Base-by-base conservation (phyloP, 2,797 vertebrate genomes). In the Scolopax bukidnonensis region DNA sequence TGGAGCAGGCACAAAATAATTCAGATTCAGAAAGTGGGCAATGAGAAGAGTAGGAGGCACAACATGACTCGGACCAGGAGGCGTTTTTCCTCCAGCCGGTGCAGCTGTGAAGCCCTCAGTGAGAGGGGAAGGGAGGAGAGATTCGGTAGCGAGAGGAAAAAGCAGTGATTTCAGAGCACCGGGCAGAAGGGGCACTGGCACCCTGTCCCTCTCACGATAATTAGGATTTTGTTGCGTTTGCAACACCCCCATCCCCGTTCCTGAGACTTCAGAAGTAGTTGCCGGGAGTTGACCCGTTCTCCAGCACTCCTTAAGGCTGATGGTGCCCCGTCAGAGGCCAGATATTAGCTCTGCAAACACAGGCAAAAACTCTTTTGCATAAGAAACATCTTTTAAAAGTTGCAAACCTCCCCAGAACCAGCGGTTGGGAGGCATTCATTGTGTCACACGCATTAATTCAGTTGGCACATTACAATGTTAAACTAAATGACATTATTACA, bases 401-500 rank as follows among this genome's bases (percentile, higher is more conserved):
- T 98, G 97, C 91, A 96, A 97, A 98, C 95, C 96, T 98, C 97
- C 98, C 98, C 98, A 97, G 97, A 98, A 97, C 98, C 98, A 97
- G 98, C 97, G 97, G 98, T 98, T 97, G 98, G 98, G 98, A 98
- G 98, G 98, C 97, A 98, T 98, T 99, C 97, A 97, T 98, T 98
- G 98, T 98, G 98, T 98, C 98, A 98, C 97, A 96, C 93, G 78
- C 98, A 98, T 99, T 99, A 98, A 98, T 98, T 99, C 98, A 98
- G 98, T 97, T 98, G 98, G 99, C 99, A 98, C 98, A 98, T 98
- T 98, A 98, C 98, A 98, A 98, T 99, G 98, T 98, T 98, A 98
- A 99, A 99, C 99, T 99, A 99, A 99, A 99, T 99, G 99, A 99
- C 99, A 99, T 99, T 98, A 99, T 99, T 99, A 99, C 98, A 99